These are phyloP conservation scores for Atrichornis clamosus DNA, from an alignment of 2,113 vertebrate species.

Conservation along the genomic window DNA sequence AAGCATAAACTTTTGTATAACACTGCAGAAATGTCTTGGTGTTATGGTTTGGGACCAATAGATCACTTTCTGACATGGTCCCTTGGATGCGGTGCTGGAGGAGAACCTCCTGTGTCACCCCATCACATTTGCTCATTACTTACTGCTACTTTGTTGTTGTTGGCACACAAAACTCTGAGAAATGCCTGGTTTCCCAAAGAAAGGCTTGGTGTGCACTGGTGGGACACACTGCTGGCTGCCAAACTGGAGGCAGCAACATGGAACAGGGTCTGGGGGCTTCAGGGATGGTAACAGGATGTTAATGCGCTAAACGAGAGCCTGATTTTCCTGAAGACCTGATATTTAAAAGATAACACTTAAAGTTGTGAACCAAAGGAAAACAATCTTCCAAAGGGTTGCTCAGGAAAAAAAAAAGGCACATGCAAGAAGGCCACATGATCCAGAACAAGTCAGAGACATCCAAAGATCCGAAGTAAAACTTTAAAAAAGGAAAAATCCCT, in stretches of 20 bases:
- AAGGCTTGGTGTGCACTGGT: not conserved
- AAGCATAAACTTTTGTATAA: not conserved
- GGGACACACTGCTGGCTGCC: fast-evolving
- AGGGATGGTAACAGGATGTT: not conserved
- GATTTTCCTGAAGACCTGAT: not conserved
- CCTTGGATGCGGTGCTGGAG: not conserved
- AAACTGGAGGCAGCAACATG: not conserved
- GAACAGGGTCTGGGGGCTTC: not conserved
- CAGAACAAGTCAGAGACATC: not conserved
- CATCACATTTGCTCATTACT: not conserved
- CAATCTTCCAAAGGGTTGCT: not conserved
- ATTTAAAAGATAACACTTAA: not conserved
- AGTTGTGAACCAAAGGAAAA: not conserved
- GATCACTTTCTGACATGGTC: not conserved
- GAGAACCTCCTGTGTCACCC: not conserved
- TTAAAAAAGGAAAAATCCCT: not conserved
- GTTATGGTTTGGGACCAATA: not conserved
- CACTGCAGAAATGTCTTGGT: not conserved
- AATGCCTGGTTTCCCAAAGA: not conserved
- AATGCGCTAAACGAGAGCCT: not conserved
- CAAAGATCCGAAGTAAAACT: not conserved
- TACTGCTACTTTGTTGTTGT: not conserved
- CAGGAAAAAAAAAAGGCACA: not conserved
- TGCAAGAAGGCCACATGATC: not conserved
- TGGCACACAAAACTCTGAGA: fast-evolving